Evolutionary conservation across 2,113 vertebrate genomes (phyloP).

Genomic region (Clarias macrocephalus): DNA sequence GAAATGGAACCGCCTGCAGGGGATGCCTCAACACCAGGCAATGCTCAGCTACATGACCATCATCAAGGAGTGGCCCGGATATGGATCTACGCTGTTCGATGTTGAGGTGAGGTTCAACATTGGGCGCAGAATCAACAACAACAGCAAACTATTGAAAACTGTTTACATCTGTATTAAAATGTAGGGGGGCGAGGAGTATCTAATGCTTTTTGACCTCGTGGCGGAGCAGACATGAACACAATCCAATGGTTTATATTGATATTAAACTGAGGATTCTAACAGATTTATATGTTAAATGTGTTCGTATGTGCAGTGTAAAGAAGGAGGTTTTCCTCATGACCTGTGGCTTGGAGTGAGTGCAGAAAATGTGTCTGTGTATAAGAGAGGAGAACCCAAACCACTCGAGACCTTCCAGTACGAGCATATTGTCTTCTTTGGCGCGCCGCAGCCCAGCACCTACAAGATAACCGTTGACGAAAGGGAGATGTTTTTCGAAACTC

Average conservation of each 20-base stretch:
- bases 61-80: constrained; percentile 89
- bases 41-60: constrained; percentile 92
- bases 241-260: not conserved
- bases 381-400: constrained; percentile 86
- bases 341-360: constrained; percentile 89
- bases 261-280: not conserved
- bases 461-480: constrained; percentile 92
- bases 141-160: not conserved
- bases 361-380: constrained; percentile 88
- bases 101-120: constrained; percentile 78
- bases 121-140: not conserved
- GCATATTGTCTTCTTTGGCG: constrained; percentile 90
- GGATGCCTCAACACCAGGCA: constrained; percentile 87
- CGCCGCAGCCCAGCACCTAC: constrained; percentile 87
- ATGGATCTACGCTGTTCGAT: constrained; percentile 90
- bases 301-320: constrained; percentile 82
- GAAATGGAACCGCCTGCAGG: constrained; percentile 88
- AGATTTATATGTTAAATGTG: constrained; percentile 2
- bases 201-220: not conserved
- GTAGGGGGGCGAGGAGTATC: no score
- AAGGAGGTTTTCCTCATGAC: constrained; percentile 90
- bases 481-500: constrained; percentile 91
- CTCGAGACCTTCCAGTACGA: constrained; percentile 91
- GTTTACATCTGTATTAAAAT: not conserved
- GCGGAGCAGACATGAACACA: not conserved